Evolutionary conservation across 2,113 vertebrate species (phyloP), one percentile per base, ranked within the genome.

Genomic region (Centrocercus urophasianus): DNA sequence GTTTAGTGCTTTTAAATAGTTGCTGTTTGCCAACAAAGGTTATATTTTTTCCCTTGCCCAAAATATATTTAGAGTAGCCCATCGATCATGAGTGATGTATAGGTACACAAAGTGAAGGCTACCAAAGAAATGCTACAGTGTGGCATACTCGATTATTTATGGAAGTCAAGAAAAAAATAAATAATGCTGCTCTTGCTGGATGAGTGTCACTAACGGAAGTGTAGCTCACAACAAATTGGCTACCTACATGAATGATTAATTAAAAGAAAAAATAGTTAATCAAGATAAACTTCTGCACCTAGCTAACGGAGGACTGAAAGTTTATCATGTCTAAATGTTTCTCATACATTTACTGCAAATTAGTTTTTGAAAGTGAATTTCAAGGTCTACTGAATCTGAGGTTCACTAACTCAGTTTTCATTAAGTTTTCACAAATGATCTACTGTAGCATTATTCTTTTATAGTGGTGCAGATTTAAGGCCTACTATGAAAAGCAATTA

Each of bases 341-440:
- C 98, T 99, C 98, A 98, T 98, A 98, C 98, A 98, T 99, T 98
- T 99, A 99, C 98, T 98, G 98, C 98, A 99, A 99, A 99, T 99
- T 99, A 99, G 98, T 98, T 99, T 99, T 98, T 99, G 98, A 99
- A 99, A 99, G 98, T 99, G 98, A 99, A 99, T 99, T 99, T 99
- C 99, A 99, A 98, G 99, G 98, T 98, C 98, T 99, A 97, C 98
- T 98, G 98, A 97, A 94, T 99, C 98, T 60, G 96, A 98, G 98
- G 98, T 98, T 98, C 98, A 98, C 98, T 98, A 98, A 99, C 98
- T 99, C 98, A 98, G 95, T 98, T 99, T 99, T 99, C 98, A 99
- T 99, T 99, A 98, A 98, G 98, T 98, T 99, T 98, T 99, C 99
- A 98, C 98, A 99, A 99, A 99, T 98, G 98, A 99, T 99, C 98